These are phyloP conservation scores for Diarsia mendica DNA, from an alignment of 2,888 invertebrate genomes.

Conservation along the genomic window DNA sequence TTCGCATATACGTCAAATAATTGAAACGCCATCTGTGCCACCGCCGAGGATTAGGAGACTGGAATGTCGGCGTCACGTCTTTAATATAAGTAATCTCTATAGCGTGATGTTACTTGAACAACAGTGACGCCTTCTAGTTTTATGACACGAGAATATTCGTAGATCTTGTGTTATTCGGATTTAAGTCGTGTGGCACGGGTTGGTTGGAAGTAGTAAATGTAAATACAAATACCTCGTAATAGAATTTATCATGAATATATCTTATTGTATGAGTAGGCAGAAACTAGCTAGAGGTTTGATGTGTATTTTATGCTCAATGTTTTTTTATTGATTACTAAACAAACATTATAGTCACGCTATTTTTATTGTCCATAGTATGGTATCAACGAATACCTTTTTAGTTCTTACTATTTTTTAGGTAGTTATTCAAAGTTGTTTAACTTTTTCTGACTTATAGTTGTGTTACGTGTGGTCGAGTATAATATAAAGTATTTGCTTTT, in stretches of 20 bases:
- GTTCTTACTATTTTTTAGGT: not conserved
- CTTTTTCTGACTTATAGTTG: not conserved
- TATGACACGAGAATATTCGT: slow-evolving; percentile 59
- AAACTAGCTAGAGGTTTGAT: slow-evolving; percentile 40
- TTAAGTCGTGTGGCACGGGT: slow-evolving; percentile 58
- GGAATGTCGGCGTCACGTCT: slow-evolving; percentile 75
- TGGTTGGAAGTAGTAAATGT: slow-evolving; percentile 64
- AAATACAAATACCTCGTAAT: slow-evolving; percentile 60
- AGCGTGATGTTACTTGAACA: slow-evolving; percentile 69
- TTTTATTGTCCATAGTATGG: slow-evolving; percentile 47
- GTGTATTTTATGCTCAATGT: slow-evolving; percentile 62
- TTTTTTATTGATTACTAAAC: slow-evolving; percentile 63
- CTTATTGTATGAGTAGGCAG: slow-evolving; percentile 58
- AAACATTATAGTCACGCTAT: not conserved
- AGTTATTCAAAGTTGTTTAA: too few relatives aligned
- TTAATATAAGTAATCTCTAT: slow-evolving; percentile 72
- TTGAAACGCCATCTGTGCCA: slow-evolving; percentile 76
- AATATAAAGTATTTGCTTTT: not conserved
- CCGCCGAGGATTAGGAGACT: slow-evolving; percentile 63
- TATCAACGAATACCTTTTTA: slow-evolving; percentile 18
- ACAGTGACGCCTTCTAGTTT: slow-evolving; percentile 66
- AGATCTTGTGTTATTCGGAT: slow-evolving; percentile 57
- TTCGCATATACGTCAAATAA: slow-evolving; percentile 88
- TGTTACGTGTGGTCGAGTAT: not conserved
- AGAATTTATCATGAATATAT: slow-evolving; percentile 65